Evolutionary conservation across 1,140 invertebrate species (phyloP).

Genomic region (Bathynomus jamesi): DNA sequence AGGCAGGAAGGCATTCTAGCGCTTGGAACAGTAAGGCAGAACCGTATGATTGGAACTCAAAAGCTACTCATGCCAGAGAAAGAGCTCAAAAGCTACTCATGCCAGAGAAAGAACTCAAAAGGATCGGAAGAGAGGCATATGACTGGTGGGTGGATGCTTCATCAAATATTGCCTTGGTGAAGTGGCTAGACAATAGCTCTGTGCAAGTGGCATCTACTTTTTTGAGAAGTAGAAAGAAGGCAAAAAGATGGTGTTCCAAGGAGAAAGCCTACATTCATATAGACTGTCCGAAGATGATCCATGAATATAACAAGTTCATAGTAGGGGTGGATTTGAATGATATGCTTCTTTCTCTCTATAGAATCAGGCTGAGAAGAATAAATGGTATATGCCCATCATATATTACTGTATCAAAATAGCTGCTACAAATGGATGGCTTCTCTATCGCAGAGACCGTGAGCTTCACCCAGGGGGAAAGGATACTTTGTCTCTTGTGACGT

Average conservation of each 20-base stretch:
- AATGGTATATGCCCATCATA: not conserved
- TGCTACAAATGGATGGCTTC: not conserved
- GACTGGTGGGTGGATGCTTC: not conserved
- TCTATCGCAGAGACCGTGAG: not conserved
- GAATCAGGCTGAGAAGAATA: not conserved
- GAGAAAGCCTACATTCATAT: not conserved
- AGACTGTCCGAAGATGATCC: not conserved
- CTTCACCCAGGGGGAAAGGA: not conserved
- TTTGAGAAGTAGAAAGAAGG: not conserved
- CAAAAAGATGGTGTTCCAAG: not conserved
- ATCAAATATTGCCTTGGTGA: not conserved
- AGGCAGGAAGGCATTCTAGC: not conserved
- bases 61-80: not conserved
- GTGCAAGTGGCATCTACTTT: not conserved
- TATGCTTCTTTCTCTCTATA: not conserved
- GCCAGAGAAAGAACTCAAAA: not conserved
- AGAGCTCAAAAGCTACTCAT: not conserved
- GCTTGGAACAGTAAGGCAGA: not conserved
- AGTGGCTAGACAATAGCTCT: not conserved
- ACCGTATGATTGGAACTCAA: not conserved
- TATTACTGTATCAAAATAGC: slow-evolving; percentile 1
- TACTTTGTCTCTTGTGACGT: not conserved
- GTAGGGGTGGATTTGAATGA: not conserved
- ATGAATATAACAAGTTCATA: not conserved
- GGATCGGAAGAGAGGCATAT: not conserved